Evolutionary conservation across 2,888 invertebrate genomes (phyloP), one percentile per base, ranked within the genome.

Genomic region (Mongoloraphidia duomilia): DNA sequence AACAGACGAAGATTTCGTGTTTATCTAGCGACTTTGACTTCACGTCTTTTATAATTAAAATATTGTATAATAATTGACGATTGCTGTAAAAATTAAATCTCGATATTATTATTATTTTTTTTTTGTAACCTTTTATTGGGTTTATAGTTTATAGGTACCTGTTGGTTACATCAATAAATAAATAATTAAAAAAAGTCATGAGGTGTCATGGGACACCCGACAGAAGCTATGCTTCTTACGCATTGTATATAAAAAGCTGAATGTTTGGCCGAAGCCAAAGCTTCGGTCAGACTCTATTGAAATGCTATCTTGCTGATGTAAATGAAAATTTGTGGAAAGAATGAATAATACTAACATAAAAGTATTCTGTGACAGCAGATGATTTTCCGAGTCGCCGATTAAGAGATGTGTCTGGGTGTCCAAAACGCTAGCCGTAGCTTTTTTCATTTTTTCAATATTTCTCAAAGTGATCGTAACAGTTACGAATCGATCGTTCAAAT

Each of bases 361-460:
- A 56, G 70, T 67, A 50, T 71, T 68, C 49, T 76, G 70, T 42
- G 75, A 60, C 39, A 84, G 60, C 9, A 83, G 59, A 58, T 74
- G 70, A 60, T 84, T 83, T 48, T 75, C 65, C 1, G 73, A 75
- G 63, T 83, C 80, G 0, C 84, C 84, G 35, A 82, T 72, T 49
- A 85, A 58, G 13, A 85, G 60, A 50, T 72, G 70, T 62, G 76
- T 70, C 47, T 70, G 71, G 54, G 80, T 80, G 43, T 64, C 61
- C 1, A 60, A 58, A 17, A 74, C 72, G 1, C 76, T 70, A 1
- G 77, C 77, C 26, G 59, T 60, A 37, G 72, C 70, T 50, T 71
- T 69, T 4, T 65, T 56, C 44, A 77, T 58, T 54, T 68, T 62
- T 8, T 65, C 61, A 4, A 63, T 62, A 61, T 80, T 80, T 17